phyloP scores from a whole-genome alignment of 2,888 invertebrate genomes.

The Anarsia innoxiella region DNA sequence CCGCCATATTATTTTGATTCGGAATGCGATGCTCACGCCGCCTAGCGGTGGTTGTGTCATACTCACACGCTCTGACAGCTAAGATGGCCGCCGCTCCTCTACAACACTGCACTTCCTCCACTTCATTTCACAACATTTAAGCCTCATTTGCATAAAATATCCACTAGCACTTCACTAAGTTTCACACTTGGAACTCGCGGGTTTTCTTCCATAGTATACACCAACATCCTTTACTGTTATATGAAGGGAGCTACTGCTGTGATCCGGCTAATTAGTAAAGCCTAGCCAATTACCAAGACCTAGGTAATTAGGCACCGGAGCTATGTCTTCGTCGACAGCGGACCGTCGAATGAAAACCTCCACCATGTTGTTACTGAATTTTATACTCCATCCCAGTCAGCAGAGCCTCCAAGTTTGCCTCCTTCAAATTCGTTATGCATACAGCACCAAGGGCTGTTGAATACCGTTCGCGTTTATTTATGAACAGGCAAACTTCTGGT shows the following conservation, averaged over 20 bases:
- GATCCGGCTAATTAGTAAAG: conserved; percentile 29
- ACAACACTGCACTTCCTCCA: conserved; percentile 40
- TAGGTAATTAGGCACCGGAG: too few relatives aligned
- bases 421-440: conserved; percentile 77
- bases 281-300: conserved; percentile 51
- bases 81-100: conserved; percentile 54
- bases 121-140: conserved; percentile 28
- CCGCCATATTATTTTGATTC: conserved; percentile 49
- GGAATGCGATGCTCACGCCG: conserved; percentile 61
- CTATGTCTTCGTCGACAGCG: conserved; percentile 71
- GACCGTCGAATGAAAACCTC: conserved; percentile 73
- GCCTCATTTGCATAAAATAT: conserved; percentile 40
- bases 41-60: conserved; percentile 53
- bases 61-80: conserved; percentile 42
- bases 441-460: conserved; percentile 78
- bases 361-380: conserved; percentile 75
- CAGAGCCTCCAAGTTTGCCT: conserved; percentile 76
- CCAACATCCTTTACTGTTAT: too few relatives aligned
- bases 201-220: too few relatives aligned
- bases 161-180: conserved; percentile 22
- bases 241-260: too few relatives aligned
- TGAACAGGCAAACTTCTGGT: conserved; percentile 76
- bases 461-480: conserved; percentile 77
- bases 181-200: conserved; percentile 6
- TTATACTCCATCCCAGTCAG: conserved; percentile 74